A percentile compares a stretch with the other conserved stretches of the same genome.
Evolutionary conservation across 1,140 invertebrate species (phyloP).

Genomic region (Nephotettix cincticeps): DNA sequence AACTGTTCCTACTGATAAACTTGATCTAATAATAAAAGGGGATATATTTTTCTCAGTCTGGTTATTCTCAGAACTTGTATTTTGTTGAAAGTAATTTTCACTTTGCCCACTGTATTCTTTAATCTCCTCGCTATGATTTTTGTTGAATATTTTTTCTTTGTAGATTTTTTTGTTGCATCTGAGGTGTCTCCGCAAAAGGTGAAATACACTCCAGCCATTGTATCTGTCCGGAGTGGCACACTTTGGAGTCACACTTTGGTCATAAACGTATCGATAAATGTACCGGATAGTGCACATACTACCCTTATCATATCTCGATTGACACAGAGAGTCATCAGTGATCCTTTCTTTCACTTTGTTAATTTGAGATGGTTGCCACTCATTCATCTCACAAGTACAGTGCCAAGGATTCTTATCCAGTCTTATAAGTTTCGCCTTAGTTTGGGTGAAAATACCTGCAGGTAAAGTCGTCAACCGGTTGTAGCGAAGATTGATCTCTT

Average conservation of each 20-base stretch:
- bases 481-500: conserved; percentile 59
- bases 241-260: conserved; percentile 60
- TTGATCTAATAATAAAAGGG: too few species aligned
- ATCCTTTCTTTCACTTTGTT: conserved; percentile 52
- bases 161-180: conserved; percentile 21
- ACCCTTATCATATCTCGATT: conserved; percentile 47
- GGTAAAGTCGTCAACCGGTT: conserved; percentile 61
- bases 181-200: conserved; percentile 53
- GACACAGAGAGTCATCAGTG: conserved; percentile 44
- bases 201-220: conserved; percentile 60
- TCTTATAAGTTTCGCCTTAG: conserved; percentile 55
- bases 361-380: conserved; percentile 58
- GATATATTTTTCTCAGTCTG: too few species aligned
- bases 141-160: background rate
- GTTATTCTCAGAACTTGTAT: too few species aligned
- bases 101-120: too few species aligned
- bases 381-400: conserved; percentile 63
- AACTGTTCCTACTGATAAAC: too few species aligned
- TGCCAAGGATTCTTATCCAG: conserved; percentile 68
- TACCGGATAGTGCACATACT: conserved; percentile 41
- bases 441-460: conserved; percentile 54
- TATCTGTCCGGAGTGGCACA: conserved; percentile 59
- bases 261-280: conserved; percentile 51
- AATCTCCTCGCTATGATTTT: too few species aligned
- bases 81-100: too few species aligned